phyloP scores from a whole-genome alignment of 2,888 invertebrate species.

The Stenchaetothrips biformis region DNA sequence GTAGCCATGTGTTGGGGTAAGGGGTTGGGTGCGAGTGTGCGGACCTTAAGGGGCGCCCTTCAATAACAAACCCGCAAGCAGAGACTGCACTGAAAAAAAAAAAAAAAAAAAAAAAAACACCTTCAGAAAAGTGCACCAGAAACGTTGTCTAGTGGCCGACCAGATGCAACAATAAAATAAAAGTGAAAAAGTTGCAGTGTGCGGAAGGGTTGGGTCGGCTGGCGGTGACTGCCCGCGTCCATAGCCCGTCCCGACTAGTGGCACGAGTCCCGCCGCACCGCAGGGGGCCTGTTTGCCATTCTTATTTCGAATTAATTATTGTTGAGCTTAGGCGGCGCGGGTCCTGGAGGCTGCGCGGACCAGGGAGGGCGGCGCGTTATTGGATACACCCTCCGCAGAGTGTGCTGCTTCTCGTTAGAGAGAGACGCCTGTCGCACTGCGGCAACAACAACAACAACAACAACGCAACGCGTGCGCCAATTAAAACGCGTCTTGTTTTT shows the following conservation, averaged over 20 bases:
- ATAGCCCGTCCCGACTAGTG: neutral
- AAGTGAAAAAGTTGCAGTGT: too few relatives aligned
- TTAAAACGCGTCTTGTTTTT: neutral
- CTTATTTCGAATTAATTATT: conserved; percentile 3
- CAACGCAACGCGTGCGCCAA: neutral
- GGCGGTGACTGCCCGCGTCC: too few relatives aligned
- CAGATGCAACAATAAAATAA: too few relatives aligned
- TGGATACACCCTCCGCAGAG: neutral
- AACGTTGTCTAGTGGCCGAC: too few relatives aligned
- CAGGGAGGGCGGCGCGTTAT: neutral
- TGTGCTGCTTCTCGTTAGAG: neutral
- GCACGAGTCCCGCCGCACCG: neutral
- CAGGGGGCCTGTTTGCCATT: conserved; percentile 8
- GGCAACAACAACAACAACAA: neutral
- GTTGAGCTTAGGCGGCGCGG: neutral
- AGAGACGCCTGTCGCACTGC: neutral
- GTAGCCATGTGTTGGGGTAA: too few relatives aligned
- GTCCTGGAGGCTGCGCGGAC: neutral
- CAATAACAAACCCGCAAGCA: too few relatives aligned
- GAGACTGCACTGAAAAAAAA: too few relatives aligned
- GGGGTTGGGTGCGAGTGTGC: too few relatives aligned
- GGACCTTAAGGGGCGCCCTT: too few relatives aligned
- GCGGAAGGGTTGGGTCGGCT: too few relatives aligned
- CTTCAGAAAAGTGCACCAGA: too few relatives aligned
- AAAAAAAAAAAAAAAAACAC: too few relatives aligned